Conservation (phyloP, 2,888 invertebrate species). For the Phaedon cochleariae region DNA sequence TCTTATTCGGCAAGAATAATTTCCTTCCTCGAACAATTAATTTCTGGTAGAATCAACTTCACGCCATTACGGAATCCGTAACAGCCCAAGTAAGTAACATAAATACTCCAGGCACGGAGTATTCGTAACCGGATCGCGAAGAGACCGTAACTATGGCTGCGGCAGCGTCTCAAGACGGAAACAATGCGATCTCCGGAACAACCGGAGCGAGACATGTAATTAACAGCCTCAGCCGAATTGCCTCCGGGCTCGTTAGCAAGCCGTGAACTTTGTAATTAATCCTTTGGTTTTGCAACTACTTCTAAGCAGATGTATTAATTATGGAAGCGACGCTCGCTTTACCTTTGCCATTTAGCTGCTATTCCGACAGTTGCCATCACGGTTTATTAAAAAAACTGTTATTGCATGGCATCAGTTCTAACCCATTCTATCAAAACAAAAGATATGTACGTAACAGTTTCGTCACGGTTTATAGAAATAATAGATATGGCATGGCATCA, state of each 20-base stretch:
- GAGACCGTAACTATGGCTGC: constrained; percentile 26
- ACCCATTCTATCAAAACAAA: too few species aligned
- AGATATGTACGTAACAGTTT: too few species aligned
- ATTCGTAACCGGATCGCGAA: constrained; percentile 38
- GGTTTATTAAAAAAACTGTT: too few species aligned
- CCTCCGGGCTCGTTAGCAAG: constrained; percentile 65
- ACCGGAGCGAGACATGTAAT: constrained; percentile 60
- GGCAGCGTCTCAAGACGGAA: constrained; percentile 35
- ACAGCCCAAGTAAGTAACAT: constrained; percentile 44
- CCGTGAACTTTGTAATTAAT: constrained; percentile 65
- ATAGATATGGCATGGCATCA: too few species aligned
- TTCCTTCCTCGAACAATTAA: neutral
- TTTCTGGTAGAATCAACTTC: constrained; percentile 36
- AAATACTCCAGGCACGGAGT: constrained; percentile 54
- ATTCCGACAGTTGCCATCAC: too few species aligned
- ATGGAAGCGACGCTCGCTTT: constrained; percentile 58
- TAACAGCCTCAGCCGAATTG: constrained; percentile 65
- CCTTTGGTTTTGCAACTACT: constrained; percentile 61
- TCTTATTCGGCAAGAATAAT: neutral
- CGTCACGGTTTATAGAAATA: too few species aligned
- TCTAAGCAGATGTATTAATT: constrained; percentile 62
- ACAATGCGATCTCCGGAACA: constrained; percentile 40
- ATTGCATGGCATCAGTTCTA: too few species aligned
- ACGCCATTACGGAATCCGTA: constrained; percentile 32
- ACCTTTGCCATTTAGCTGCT: constrained; percentile 37